Conservation (phyloP, 2,113 vertebrate species). For the Pelusios castaneus region DNA sequence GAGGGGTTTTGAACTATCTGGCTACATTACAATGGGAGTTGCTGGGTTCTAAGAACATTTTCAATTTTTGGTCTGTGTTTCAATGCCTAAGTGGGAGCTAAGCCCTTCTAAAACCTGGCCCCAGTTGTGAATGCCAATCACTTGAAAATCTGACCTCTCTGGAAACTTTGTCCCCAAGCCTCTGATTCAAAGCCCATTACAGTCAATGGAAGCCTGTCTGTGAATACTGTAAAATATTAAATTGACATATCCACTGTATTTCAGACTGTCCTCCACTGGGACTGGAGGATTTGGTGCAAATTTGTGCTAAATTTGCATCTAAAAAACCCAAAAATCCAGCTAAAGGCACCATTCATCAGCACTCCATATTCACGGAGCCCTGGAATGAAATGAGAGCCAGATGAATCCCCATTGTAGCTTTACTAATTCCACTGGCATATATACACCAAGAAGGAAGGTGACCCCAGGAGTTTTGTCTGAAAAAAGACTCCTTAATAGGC, state of each 20-base stretch:
- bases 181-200: not conserved
- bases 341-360: not conserved
- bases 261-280: not conserved
- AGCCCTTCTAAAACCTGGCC: not conserved
- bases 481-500: accelerated
- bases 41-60: not conserved
- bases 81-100: not conserved
- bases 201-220: not conserved
- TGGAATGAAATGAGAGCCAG: not conserved
- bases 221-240: not conserved
- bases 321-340: accelerated
- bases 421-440: not conserved
- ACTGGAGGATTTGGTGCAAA: not conserved
- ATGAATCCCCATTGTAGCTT: not conserved
- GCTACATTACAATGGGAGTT: not conserved
- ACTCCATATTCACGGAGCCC: accelerated
- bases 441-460: not conserved
- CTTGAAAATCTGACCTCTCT: not conserved
- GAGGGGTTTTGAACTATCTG: not conserved
- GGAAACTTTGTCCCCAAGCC: not conserved
- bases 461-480: not conserved
- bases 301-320: accelerated
- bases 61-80: not conserved
- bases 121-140: not conserved
- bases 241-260: not conserved